Conservation (phyloP, 2,888 invertebrate species). For the Ashinkailepas kermadecensis region DNA sequence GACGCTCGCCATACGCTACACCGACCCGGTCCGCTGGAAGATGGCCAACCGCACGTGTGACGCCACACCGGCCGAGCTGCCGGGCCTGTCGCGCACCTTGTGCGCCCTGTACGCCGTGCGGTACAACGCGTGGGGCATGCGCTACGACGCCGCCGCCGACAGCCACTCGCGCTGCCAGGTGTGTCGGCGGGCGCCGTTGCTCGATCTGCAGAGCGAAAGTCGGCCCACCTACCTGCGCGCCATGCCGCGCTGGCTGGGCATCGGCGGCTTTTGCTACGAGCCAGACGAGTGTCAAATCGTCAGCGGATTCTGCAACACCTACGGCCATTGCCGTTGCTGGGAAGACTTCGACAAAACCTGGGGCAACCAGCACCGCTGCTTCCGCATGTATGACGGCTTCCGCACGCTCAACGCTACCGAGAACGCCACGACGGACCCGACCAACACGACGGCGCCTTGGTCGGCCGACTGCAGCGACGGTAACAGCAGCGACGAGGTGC, state of each 20-base stretch:
- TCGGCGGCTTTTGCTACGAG: background rate
- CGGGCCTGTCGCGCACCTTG: background rate
- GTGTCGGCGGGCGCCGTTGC: background rate
- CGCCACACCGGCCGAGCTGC: background rate
- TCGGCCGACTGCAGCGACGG: background rate
- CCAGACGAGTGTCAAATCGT: background rate
- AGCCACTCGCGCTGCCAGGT: background rate
- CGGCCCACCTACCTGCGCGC: background rate
- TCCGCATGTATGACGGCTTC: background rate
- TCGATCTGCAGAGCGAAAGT: too few species aligned
- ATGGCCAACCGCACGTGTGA: background rate
- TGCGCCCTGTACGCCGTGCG: background rate
- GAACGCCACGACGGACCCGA: too few species aligned
- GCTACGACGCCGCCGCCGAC: background rate
- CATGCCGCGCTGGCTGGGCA: background rate
- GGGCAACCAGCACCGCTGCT: background rate
- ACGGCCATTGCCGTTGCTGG: background rate
- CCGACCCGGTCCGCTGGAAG: too few species aligned
- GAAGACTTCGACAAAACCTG: background rate
- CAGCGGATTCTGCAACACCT: background rate
- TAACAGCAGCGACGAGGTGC: background rate
- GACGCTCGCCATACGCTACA: too few species aligned
- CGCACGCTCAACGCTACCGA: background rate
- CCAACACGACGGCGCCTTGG: background rate
- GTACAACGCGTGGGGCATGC: background rate